Percentiles rank a stretch among this genome's conserved stretches.
These are phyloP conservation scores for Gobionotothen gibberifrons DNA, from an alignment of 2,797 vertebrate species.

Conservation along the genomic window DNA sequence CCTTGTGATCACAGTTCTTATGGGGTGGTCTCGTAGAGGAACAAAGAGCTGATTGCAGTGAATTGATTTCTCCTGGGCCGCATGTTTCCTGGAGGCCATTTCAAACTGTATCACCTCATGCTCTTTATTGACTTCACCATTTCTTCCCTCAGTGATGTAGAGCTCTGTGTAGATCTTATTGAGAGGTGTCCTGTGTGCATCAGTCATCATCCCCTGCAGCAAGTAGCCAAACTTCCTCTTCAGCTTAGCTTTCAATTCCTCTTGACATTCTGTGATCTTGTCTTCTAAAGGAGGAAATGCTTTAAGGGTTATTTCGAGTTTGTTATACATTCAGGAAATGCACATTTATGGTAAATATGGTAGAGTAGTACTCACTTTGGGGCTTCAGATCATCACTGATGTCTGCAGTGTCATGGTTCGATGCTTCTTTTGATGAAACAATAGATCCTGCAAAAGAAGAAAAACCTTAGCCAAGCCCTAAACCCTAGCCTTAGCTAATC, in stretches of 20 bases:
- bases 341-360: too few species aligned
- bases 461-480: constrained; percentile 11
- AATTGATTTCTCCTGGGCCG: constrained; percentile 62
- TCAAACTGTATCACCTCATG: constrained; percentile 76
- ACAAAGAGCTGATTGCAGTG: constrained; percentile 68
- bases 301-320: not conserved
- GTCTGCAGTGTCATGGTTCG: not conserved
- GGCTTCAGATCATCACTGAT: not conserved
- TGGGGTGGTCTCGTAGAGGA: constrained; percentile 2
- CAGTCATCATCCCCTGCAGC: constrained; percentile 23
- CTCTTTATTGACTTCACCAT: constrained; percentile 61
- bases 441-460: constrained; percentile 36
- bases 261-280: constrained; percentile 42
- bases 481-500: not conserved
- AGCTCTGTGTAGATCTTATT: constrained; percentile 75
- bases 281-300: constrained; percentile 36
- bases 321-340: not conserved
- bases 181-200: constrained; percentile 45
- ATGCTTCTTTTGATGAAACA: constrained; percentile 3
- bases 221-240: constrained; percentile 59
- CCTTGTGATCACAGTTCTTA: constrained; percentile 72
- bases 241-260: constrained; percentile 56
- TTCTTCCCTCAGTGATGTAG: constrained; percentile 68
- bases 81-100: constrained; percentile 30
- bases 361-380: constrained; percentile 37